phyloP scores from a whole-genome alignment of 2,888 invertebrate genomes.

The Celastrina argiolus region DNA sequence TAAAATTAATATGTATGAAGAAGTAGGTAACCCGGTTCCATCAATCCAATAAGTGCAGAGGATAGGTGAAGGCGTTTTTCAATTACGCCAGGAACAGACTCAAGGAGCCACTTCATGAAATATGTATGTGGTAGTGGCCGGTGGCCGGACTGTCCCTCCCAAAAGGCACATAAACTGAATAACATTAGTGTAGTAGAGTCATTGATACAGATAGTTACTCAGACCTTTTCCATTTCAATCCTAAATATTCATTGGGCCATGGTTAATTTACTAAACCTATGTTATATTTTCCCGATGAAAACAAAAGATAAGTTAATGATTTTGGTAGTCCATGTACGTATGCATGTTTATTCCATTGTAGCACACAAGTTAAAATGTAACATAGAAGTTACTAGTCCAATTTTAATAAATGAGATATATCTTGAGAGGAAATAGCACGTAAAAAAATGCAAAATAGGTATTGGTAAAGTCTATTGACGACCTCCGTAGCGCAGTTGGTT shows the following conservation, averaged over 20 bases:
- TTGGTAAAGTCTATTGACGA: too few relatives aligned
- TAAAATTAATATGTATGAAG: not conserved
- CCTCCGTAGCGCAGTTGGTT: too few relatives aligned
- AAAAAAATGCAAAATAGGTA: too few relatives aligned
- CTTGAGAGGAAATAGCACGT: too few relatives aligned
- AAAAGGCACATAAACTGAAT: conserved; percentile 60
- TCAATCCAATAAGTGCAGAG: conserved; percentile 49
- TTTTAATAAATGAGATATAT: too few relatives aligned
- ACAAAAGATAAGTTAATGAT: too few relatives aligned
- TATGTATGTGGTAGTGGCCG: conserved; percentile 55
- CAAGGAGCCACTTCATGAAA: conserved; percentile 64
- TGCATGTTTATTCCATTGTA: too few relatives aligned
- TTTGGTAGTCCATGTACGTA: too few relatives aligned
- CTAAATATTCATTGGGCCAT: conserved; percentile 26
- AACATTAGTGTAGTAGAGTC: conserved; percentile 66
- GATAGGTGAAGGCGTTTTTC: conserved; percentile 62
- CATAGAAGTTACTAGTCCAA: too few relatives aligned
- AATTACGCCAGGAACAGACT: conserved; percentile 57
- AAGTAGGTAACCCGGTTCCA: not conserved
- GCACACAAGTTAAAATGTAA: too few relatives aligned
- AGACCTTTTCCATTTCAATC: conserved; percentile 41
- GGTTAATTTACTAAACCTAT: too few relatives aligned
- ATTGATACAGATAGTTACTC: conserved; percentile 52
- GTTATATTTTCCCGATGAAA: too few relatives aligned
- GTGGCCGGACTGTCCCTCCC: conserved; percentile 44